These are phyloP conservation scores for Spongia lamella DNA, from an alignment of 37 sponge, comb jelly and placozoan species.

Conservation along the genomic window DNA sequence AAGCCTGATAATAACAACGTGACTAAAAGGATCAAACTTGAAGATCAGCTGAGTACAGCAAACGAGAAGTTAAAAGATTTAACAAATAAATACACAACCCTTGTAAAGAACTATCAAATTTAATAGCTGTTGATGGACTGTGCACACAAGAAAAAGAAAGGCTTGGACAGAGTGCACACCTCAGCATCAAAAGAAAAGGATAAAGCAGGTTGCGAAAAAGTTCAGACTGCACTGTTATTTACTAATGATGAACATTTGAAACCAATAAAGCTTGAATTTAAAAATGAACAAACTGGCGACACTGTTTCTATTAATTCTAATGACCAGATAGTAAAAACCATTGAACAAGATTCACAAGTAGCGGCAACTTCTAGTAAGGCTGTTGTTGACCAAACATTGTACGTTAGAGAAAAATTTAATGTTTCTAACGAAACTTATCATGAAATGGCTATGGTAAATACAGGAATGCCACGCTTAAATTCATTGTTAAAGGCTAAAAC, in stretches of 20 bases:
- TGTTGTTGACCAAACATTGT: too few relatives aligned
- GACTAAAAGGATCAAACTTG: slow-evolving; percentile 1
- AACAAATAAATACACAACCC: too few relatives aligned
- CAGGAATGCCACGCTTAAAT: background rate
- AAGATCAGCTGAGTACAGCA: too few relatives aligned
- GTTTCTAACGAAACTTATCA: slow-evolving; percentile 21
- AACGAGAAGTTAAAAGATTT: too few relatives aligned
- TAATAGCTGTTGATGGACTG: too few relatives aligned
- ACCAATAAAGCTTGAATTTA: background rate
- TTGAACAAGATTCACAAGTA: too few relatives aligned
- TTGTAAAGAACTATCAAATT: too few relatives aligned
- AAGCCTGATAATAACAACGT: background rate
- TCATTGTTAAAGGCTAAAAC: background rate
- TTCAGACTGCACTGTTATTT: background rate
- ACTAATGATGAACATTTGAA: background rate
- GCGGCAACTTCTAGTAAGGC: too few relatives aligned
- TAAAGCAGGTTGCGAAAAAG: background rate
- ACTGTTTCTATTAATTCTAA: background rate
- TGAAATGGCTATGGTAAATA: slow-evolving; percentile 6
- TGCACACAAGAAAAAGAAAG: too few relatives aligned
- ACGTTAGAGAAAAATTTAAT: too few relatives aligned
- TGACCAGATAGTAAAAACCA: too few relatives aligned
- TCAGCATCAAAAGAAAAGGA: background rate
- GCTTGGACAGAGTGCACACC: background rate
- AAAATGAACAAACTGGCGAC: background rate